Evolutionary conservation across 1,140 invertebrate species (phyloP).

Genomic region (Neodiprion lecontei): DNA sequence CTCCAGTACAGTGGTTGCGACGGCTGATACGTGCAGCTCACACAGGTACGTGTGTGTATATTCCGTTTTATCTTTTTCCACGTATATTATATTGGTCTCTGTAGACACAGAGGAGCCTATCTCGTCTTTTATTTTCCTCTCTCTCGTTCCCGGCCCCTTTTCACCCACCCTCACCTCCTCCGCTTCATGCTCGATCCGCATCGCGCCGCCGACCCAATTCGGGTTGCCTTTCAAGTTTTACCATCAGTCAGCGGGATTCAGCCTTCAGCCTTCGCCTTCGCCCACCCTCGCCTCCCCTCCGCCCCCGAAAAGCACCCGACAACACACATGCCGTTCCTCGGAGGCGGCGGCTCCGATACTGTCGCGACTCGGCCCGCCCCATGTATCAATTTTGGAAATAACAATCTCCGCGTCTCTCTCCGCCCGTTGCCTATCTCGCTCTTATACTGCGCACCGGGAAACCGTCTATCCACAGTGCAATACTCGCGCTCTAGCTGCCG

Average conservation of each 20-base stretch:
- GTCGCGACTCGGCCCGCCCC: conserved; percentile 19
- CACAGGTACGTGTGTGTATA: conserved; percentile 23
- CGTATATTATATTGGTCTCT: conserved; percentile 36
- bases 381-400: conserved; percentile 52
- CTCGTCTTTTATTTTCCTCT: neutral
- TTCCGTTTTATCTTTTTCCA: conserved; percentile 26
- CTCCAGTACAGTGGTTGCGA: conserved; percentile 13
- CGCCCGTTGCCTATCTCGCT: neutral
- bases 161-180: neutral
- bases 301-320: neutral
- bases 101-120: conserved; percentile 27
- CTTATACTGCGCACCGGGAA: neutral
- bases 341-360: conserved; percentile 23
- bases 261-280: conserved; percentile 26
- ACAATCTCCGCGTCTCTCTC: conserved; percentile 37
- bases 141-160: neutral
- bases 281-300: conserved; percentile 11
- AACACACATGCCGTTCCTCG: conserved; percentile 27
- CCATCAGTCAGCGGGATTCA: conserved; percentile 37
- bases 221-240: conserved; percentile 36
- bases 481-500: no score
- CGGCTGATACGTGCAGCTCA: conserved; percentile 21
- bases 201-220: conserved; percentile 38
- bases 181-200: neutral
- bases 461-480: no score